A percentile compares a stretch with the other conserved stretches of the same genome.
phyloP scores from a whole-genome alignment of 2,797 vertebrate species.

The Denticeps clupeoides region DNA sequence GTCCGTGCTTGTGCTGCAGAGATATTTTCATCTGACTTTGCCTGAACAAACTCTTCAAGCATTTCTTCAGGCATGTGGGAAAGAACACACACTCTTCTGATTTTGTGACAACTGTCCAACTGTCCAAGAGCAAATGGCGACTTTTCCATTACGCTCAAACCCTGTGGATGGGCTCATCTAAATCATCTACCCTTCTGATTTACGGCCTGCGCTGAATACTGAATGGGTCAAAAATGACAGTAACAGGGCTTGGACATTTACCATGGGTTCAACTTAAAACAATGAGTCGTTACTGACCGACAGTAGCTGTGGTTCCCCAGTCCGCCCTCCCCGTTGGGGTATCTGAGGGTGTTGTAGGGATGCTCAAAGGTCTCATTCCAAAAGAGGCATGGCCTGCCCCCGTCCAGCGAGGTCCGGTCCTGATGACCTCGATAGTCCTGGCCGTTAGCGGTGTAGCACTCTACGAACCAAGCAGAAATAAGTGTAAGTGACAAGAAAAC shows the following conservation, averaged over 20 bases:
- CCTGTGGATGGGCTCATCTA: no score
- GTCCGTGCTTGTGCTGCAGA: conserved; percentile 9
- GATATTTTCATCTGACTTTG: conserved; percentile 28
- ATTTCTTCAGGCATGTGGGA: conserved; percentile 12
- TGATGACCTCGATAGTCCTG: conserved; percentile 87
- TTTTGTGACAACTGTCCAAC: conserved; percentile 11
- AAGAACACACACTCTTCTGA: conserved; percentile 7
- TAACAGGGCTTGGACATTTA: no score
- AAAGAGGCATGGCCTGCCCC: conserved; percentile 85
- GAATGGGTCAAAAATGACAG: no score
- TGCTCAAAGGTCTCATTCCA: conserved; percentile 97
- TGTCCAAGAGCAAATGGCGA: background rate
- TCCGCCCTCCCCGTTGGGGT: conserved; percentile 89
- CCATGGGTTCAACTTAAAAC: no score
- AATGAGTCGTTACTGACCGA: no score
- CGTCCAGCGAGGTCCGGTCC: conserved; percentile 78
- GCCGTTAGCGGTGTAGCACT: conserved; percentile 91
- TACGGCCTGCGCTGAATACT: no score
- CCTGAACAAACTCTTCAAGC: conserved; percentile 32
- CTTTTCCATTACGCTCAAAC: no score
- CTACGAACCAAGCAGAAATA: no score
- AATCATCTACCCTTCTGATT: no score
- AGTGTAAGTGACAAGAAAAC: no score
- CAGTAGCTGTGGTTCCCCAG: conserved; percentile 90
- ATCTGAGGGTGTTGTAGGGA: conserved; percentile 90